Evolutionary conservation across 2,797 vertebrate genomes (phyloP), one percentile per base, ranked within the genome.

Genomic region (Muscicapa striata): DNA sequence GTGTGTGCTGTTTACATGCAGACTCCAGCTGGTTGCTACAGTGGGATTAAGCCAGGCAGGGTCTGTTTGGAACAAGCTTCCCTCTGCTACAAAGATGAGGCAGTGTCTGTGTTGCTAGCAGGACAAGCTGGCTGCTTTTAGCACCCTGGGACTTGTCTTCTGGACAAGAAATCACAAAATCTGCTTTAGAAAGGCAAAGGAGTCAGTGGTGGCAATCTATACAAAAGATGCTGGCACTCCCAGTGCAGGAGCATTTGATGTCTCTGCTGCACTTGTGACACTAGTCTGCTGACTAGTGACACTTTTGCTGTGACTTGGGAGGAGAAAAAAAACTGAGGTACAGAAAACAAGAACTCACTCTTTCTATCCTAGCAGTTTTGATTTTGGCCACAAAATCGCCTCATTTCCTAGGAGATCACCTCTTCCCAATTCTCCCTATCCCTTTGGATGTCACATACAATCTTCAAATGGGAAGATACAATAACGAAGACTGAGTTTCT

Each of bases 21-120:
- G 76, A 10, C 57, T 91, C 74, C 94, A 94, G 80, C 80, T 93
- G 70, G 77, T 93, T 94, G 67, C 83, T 64, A 62, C 87, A 74
- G 76, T 67, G 58, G 85, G 77, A 55, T 91, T 93, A 90, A 91
- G n/a, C 55, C 34, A 74, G 63, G 59, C 89, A 69, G 63, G 23
- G 15, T 40, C 83, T 94, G 59, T 5, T 66, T 59, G 66, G 72
- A 46, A 67, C 86, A 86, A 61, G 30, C n/a, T 76, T 84, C 34
- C 61, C 63, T 77, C 62, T 84, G 54, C 41, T 74, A 41, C 43
- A 88, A 59, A 58, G 77, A 74, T 55, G 30, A 82, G 52, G 46
- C 54, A 61, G 57, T 15, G 4, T 82, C 70, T 70, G 52, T 81
- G 40, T 21, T 81, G 70, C 23, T 78, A 62, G 70, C n/a, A 79